These are phyloP conservation scores for Etheostoma cragini DNA, from an alignment of 2,113 vertebrate species.

Conservation along the genomic window DNA sequence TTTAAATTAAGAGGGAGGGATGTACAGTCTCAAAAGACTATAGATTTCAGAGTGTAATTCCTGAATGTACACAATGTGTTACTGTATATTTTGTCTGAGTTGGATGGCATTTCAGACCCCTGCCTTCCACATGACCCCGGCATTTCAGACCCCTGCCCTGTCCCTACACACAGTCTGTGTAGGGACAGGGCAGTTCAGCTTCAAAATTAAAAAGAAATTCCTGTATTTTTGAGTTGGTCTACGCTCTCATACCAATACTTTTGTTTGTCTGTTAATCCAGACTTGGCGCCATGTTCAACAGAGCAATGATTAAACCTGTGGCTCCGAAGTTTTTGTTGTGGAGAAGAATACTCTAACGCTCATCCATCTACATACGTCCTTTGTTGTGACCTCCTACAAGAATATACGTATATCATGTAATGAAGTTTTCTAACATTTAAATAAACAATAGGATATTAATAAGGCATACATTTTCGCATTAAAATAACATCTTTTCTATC, in stretches of 20 bases:
- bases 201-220: neutral
- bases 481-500: neutral
- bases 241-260: neutral
- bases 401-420: neutral
- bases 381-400: neutral
- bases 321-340: neutral
- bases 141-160: too few relatives aligned
- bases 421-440: neutral
- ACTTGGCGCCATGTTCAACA: neutral
- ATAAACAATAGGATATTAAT: too few relatives aligned
- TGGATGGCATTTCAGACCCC: constrained; percentile 9
- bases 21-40: constrained; percentile 51
- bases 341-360: too few relatives aligned
- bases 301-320: neutral
- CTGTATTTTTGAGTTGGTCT: constrained; percentile 13
- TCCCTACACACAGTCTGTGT: too few relatives aligned
- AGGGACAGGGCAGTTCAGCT: neutral
- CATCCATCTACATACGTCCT: neutral
- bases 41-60: constrained; percentile 39
- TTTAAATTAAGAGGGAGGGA: constrained; percentile 74
- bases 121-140: constrained; percentile 6
- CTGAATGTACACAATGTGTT: constrained; percentile 27
- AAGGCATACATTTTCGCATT: neutral
- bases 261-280: neutral
- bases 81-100: constrained; percentile 32